Evolutionary conservation across 2,888 invertebrate genomes (phyloP).

Genomic region (Papilio elwesi): DNA sequence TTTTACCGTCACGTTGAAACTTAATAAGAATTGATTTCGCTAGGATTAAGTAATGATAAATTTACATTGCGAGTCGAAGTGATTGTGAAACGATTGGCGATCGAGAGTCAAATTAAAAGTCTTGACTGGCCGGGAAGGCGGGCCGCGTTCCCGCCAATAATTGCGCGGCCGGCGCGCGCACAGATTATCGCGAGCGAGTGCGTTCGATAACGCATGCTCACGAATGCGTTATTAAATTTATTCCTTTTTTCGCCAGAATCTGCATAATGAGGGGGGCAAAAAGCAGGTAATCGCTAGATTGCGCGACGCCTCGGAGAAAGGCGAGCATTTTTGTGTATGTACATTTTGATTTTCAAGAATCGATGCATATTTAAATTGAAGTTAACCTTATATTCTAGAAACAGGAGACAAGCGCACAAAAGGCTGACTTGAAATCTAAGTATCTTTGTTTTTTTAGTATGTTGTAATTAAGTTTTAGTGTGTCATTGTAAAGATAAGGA

Average conservation of each 20-base stretch:
- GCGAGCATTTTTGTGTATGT: slow-evolving; percentile 66
- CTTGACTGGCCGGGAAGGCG: slow-evolving; percentile 52
- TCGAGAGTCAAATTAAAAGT: slow-evolving; percentile 69
- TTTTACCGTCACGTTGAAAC: slow-evolving; percentile 48
- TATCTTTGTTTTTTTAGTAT: too few relatives aligned
- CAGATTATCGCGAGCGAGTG: slow-evolving; percentile 84
- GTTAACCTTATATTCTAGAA: slow-evolving; percentile 39
- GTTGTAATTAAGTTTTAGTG: too few relatives aligned
- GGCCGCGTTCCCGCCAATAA: slow-evolving; percentile 59
- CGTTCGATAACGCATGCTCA: slow-evolving; percentile 83
- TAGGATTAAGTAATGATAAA: slow-evolving; percentile 74
- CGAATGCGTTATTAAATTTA: slow-evolving; percentile 84
- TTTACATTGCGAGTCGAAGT: slow-evolving; percentile 49
- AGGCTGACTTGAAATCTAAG: not conserved
- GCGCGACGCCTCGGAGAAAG: slow-evolving; percentile 77
- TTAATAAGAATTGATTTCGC: slow-evolving; percentile 59
- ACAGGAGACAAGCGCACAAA: not conserved
- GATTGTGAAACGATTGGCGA: slow-evolving; percentile 57
- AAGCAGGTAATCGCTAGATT: slow-evolving; percentile 80
- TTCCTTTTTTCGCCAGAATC: slow-evolving; percentile 82
- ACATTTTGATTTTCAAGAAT: slow-evolving; percentile 56
- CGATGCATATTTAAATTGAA: slow-evolving; percentile 73
- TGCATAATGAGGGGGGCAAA: slow-evolving; percentile 83
- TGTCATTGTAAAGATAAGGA: too few relatives aligned
- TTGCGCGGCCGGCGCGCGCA: slow-evolving; percentile 72